Base-by-base conservation (phyloP, 2,797 vertebrate genomes). In the Helicolenus hilgendorfi region DNA sequence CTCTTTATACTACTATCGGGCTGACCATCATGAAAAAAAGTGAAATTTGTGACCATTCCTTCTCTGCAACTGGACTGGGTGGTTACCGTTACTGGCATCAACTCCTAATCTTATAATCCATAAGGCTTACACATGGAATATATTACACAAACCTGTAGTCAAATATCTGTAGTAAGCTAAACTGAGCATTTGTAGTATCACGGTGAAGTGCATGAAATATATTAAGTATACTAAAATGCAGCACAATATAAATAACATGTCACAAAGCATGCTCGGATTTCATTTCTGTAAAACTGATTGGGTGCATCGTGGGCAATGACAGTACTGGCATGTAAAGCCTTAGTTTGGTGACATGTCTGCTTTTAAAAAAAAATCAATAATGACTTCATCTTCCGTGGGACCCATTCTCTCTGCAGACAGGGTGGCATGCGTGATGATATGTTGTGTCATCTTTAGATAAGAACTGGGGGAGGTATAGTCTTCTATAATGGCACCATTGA, bases 381-480 rank as follows among this genome's bases (percentile, higher is more conserved):
- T 74, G 72, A 84, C 53, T 70, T 88, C 63, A 94, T 93, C 86
- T 60, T 35, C 68, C 45, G 71, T 83, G 72, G 18, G 33, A 26
- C 5, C 78, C 38, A 68, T 81, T 93, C 74, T 83, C 79, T 80
- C 49, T 29, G 22, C 45, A 89, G 85, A 90, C 83, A 86, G 71
- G 72, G 41, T 84, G 91, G 20, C 72, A 70, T 79, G 73, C 79
- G 72, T 62, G 71, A 77, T 87, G 72, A 91, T 79, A 35, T 89
- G 80, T 86, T 88, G 92, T 92, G 92, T 92, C 94, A 95, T 94
- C 84, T 94, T 91, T 86, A 88, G 92, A 92, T 90, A 89, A 84
- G 77, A 79, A 68, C 75, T 88, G 91, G 79, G 72, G 91, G 85
- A 83, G 79, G 84, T 87, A 85, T 79, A 67, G 77, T 87, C 85